A percentile compares a stretch with the other conserved stretches of the same genome.
These are phyloP conservation scores for Ranitomeya imitator DNA, from an alignment of 2,113 vertebrate species.

Conservation along the genomic window DNA sequence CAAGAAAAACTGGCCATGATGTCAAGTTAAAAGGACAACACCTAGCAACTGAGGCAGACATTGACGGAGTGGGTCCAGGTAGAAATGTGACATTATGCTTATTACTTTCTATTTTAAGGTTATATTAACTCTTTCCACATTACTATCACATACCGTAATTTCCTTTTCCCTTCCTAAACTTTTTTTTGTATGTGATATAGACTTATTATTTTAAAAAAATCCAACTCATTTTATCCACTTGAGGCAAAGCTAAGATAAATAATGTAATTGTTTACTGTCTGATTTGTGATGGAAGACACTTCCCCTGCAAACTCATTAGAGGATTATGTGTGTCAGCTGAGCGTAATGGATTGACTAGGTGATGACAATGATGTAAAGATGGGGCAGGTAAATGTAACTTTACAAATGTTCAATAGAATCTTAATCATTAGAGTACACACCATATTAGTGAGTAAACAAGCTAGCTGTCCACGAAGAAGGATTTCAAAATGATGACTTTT, in stretches of 20 bases:
- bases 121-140: not conserved
- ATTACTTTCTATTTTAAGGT: not conserved
- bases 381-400: slow-evolving; percentile 18
- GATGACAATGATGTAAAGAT: slow-evolving; percentile 16
- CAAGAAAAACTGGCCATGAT: too few relatives aligned
- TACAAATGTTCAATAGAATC: slow-evolving; percentile 7
- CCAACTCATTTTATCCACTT: not conserved
- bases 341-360: slow-evolving; percentile 10
- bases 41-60: too few relatives aligned
- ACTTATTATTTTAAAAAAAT: not conserved
- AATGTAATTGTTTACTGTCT: slow-evolving; percentile 2
- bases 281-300: slow-evolving; percentile 11
- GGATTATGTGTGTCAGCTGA: not conserved
- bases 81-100: too few relatives aligned
- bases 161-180: not conserved
- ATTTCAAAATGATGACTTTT: not conserved
- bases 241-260: slow-evolving; percentile 4
- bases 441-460: not conserved
- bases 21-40: too few relatives aligned
- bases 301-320: slow-evolving; percentile 2
- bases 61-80: too few relatives aligned
- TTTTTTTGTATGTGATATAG: not conserved
- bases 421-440: slow-evolving; percentile 16
- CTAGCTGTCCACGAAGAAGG: not conserved
- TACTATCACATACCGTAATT: not conserved